Conservation (phyloP, 2,797 vertebrate species). For the Natrix natrix region DNA sequence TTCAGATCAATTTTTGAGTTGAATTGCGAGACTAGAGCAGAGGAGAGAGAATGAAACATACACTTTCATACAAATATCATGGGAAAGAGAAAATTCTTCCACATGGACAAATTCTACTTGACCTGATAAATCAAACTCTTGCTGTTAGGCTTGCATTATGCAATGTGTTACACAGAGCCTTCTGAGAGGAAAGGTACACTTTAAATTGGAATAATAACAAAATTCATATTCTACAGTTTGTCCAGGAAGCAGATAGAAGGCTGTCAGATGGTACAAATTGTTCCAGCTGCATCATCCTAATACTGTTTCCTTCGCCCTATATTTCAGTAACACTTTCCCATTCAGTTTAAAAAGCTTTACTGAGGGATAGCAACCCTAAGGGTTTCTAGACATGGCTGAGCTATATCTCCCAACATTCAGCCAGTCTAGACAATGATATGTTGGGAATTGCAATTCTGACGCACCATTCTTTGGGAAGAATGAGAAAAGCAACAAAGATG, state of each 20-base stretch:
- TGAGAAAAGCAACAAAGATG: neutral
- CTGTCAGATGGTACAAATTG: neutral
- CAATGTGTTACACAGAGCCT: neutral
- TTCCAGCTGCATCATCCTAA: neutral
- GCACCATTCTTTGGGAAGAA: neutral
- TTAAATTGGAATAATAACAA: neutral
- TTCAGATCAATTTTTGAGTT: neutral
- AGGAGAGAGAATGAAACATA: neutral
- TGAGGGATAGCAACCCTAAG: neutral
- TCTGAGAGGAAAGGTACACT: neutral
- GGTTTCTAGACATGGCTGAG: neutral
- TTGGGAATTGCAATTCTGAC: neutral
- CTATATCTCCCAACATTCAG: neutral
- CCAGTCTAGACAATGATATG: neutral
- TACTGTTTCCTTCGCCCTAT: neutral
- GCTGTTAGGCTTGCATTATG: neutral
- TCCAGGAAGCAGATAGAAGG: neutral
- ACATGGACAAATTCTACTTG: neutral
- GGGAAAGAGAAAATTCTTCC: neutral
- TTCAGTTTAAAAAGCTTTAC: neutral
- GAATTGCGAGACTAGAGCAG: neutral
- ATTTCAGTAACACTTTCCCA: neutral
- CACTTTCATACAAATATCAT: neutral
- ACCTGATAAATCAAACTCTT: neutral
- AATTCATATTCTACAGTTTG: neutral